These are phyloP conservation scores for Astyanax mexicanus DNA, from an alignment of 2,797 vertebrate species.

Conservation along the genomic window DNA sequence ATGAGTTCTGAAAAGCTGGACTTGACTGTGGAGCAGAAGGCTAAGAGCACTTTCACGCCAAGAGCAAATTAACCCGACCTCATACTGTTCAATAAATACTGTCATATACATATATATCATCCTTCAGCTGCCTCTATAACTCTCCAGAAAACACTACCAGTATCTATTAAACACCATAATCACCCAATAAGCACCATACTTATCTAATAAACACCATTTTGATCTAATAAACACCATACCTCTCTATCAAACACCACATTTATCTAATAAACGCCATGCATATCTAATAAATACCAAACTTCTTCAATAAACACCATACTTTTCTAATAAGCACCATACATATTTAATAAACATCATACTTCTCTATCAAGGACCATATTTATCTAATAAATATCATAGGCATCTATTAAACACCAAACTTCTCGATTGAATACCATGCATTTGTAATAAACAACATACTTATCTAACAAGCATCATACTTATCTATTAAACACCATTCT, in stretches of 20 bases:
- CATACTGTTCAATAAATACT: neutral
- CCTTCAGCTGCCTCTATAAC: neutral
- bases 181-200: neutral
- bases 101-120: no score
- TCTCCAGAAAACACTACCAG: neutral
- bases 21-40: neutral
- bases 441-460: no score
- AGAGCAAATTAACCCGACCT: neutral
- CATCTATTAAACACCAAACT: neutral
- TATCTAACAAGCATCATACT: no score
- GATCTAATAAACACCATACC: neutral
- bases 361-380: neutral
- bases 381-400: no score
- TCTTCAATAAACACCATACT: neutral
- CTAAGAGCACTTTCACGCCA: neutral
- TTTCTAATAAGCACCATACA: neutral
- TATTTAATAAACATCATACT: neutral
- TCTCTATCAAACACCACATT: neutral
- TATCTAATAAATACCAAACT: neutral
- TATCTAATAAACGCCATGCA: neutral
- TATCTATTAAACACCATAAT: neutral
- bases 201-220: neutral
- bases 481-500: no score
- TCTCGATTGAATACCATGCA: neutral
- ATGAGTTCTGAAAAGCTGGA: slow-evolving; percentile 10